Percentiles rank a stretch among this genome's conserved stretches.
These are phyloP conservation scores for Troides oblongomaculatus DNA, from an alignment of 2,888 invertebrate species.

Conservation along the genomic window DNA sequence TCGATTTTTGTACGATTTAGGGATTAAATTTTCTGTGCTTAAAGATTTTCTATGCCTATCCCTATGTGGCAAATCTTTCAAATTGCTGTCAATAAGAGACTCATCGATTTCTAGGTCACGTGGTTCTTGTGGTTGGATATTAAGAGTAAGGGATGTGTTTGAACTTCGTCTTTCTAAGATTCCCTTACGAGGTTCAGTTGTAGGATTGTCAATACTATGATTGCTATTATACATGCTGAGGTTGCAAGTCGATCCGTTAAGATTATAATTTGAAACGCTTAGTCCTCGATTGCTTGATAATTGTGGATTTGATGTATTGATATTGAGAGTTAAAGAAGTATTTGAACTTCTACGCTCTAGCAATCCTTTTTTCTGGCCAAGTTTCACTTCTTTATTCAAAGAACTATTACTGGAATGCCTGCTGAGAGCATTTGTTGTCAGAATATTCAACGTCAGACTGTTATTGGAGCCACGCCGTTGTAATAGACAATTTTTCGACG, in stretches of 20 bases:
- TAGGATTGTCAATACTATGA: constrained; percentile 65
- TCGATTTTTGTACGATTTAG: constrained; percentile 72
- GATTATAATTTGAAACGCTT: constrained; percentile 75
- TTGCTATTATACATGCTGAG: constrained; percentile 74
- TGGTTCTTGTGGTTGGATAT: constrained; percentile 69
- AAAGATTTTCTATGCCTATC: constrained; percentile 78
- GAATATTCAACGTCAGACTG: constrained; percentile 89
- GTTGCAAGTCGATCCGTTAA: constrained; percentile 75
- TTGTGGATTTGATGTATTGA: constrained; percentile 70
- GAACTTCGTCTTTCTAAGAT: constrained; percentile 88
- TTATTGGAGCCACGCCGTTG: constrained; percentile 93
- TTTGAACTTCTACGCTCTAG: constrained; percentile 93
- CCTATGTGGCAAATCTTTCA: constrained; percentile 61
- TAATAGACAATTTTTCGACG: constrained; percentile 82
- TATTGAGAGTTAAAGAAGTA: constrained; percentile 91
- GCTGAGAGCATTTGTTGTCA: constrained; percentile 71
- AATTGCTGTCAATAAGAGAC: constrained; percentile 54
- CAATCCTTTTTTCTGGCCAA: constrained; percentile 82
- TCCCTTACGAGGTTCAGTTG: constrained; percentile 77
- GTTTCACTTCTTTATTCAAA: constrained; percentile 68
- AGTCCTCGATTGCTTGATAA: constrained; percentile 68
- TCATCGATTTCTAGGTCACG: constrained; percentile 73
- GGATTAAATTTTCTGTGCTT: constrained; percentile 81
- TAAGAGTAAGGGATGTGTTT: constrained; percentile 89
- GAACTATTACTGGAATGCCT: constrained; percentile 81